Evolutionary conservation across 2,113 vertebrate species (phyloP).

Genomic region (Callocephalon fimbriatum): DNA sequence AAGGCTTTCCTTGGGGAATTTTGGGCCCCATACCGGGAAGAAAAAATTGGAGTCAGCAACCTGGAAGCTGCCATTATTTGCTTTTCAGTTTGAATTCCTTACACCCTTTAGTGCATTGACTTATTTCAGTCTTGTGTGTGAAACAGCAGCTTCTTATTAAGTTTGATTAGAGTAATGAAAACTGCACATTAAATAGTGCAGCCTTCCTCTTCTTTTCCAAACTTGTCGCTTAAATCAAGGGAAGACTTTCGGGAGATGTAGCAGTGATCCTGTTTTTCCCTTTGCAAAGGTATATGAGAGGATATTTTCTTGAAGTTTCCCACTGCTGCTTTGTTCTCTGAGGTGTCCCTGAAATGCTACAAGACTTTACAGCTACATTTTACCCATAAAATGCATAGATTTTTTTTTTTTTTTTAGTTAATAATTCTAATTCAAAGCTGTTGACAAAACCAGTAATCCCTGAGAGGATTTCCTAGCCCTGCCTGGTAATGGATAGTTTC

Average conservation of each 20-base stretch:
- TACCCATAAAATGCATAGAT: neutral
- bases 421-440: neutral
- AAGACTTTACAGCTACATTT: neutral
- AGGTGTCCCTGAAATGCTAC: neutral
- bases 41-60: neutral
- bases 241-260: neutral
- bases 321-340: neutral
- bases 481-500: neutral
- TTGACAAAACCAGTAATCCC: neutral
- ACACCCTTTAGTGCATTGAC: neutral
- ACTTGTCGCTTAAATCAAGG: neutral
- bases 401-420: neutral
- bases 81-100: neutral
- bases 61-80: neutral
- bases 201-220: neutral
- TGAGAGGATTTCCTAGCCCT: neutral
- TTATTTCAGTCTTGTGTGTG: neutral
- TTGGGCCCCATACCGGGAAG: neutral
- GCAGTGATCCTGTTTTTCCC: neutral
- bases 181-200: neutral
- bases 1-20: neutral
- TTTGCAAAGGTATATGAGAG: neutral
- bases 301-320: neutral
- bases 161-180: neutral
- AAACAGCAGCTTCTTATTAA: neutral